A percentile compares a stretch with the other conserved stretches of the same genome.
phyloP scores from a whole-genome alignment of 1,140 invertebrate genomes.

The Listronotus bonariensis region DNA sequence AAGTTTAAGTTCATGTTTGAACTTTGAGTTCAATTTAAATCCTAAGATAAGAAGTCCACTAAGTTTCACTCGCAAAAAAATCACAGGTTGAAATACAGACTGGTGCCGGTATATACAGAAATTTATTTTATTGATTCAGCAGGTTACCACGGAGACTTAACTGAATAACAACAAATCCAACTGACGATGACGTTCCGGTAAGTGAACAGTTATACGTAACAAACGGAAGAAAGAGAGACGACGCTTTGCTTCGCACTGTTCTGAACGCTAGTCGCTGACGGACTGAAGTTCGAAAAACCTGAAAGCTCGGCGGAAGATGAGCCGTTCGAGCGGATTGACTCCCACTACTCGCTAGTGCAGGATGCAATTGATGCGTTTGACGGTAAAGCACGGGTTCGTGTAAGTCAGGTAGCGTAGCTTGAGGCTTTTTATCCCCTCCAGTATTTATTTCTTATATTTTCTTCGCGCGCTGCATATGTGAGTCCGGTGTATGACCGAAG shows the following conservation, averaged over 20 bases:
- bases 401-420: constrained; percentile 36
- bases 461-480: not conserved
- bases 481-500: not conserved
- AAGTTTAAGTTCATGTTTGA: not conserved
- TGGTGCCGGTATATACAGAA: constrained; percentile 1
- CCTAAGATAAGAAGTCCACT: too few species aligned
- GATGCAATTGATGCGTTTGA: constrained; percentile 32
- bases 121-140: constrained; percentile 25
- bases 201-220: constrained; percentile 31
- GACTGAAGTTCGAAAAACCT: constrained; percentile 23
- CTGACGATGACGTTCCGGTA: constrained; percentile 21
- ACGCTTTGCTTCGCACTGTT: not conserved
- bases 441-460: not conserved
- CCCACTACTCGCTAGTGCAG: constrained; percentile 34
- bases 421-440: constrained; percentile 23
- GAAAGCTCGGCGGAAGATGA: constrained; percentile 24
- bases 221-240: not conserved
- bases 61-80: constrained; percentile 17
- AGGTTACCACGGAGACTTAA: constrained; percentile 28
- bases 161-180: constrained; percentile 32
- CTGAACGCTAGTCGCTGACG: constrained; percentile 20
- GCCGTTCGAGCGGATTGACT: constrained; percentile 26
- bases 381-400: constrained; percentile 31
- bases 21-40: too few species aligned
- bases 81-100: not conserved